A percentile compares a stretch with the other conserved stretches of the same genome.
These are phyloP conservation scores for Chaunax sp. DNA, from an alignment of 2,797 vertebrate species.

Conservation along the genomic window DNA sequence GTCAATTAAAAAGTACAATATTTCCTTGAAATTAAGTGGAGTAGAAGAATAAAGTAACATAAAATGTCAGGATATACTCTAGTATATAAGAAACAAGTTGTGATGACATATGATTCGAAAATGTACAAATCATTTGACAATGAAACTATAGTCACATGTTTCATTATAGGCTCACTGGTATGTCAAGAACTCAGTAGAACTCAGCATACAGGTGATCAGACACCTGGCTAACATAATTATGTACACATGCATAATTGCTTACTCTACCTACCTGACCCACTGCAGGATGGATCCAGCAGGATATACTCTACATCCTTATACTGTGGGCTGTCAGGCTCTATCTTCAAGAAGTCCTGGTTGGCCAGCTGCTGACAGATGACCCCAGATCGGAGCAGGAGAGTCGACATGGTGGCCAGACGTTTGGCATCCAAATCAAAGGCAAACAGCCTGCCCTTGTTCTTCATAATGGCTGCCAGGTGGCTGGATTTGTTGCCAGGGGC, in stretches of 20 bases:
- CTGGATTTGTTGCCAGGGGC: constrained; percentile 97
- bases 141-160: background rate
- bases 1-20: background rate
- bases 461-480: constrained; percentile 92
- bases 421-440: constrained; percentile 95
- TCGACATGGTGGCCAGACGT: constrained; percentile 92
- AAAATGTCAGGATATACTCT: too few relatives aligned
- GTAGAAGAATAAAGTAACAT: too few relatives aligned
- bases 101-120: too few relatives aligned
- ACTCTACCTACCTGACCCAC: constrained; percentile 90
- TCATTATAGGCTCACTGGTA: background rate
- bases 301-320: constrained; percentile 88
- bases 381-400: constrained; percentile 90
- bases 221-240: background rate
- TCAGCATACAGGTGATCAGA: background rate
- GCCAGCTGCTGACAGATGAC: constrained; percentile 89
- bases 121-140: background rate
- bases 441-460: constrained; percentile 93
- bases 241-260: background rate
- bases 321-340: constrained; percentile 82
- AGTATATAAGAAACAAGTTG: too few relatives aligned
- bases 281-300: constrained; percentile 96
- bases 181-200: too few relatives aligned
- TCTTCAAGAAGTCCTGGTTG: constrained; percentile 91
- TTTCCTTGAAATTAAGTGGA: background rate